Conservation (phyloP, 2,888 invertebrate species). For the Archips crataeganus region DNA sequence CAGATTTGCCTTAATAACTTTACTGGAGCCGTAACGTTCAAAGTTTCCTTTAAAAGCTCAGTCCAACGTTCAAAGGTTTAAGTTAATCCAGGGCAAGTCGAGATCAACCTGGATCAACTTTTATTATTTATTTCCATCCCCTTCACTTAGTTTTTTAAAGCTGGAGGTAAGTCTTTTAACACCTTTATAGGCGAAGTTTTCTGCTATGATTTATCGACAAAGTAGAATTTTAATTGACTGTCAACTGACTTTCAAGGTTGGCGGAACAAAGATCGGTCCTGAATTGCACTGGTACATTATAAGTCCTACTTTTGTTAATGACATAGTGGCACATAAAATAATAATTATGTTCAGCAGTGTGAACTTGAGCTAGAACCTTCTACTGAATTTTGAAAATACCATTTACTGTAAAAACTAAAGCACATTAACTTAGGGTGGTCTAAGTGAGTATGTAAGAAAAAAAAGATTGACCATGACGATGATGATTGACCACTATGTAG, state of each 20-base stretch:
- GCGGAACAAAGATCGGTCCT: too few species aligned
- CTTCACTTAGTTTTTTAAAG: slow-evolving; percentile 41
- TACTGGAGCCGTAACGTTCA: slow-evolving; percentile 46
- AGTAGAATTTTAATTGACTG: neutral
- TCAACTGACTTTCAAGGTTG: neutral
- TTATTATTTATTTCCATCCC: slow-evolving; percentile 64
- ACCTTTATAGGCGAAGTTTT: slow-evolving; percentile 16
- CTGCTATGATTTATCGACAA: slow-evolving; percentile 1
- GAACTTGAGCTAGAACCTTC: too few species aligned
- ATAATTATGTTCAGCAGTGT: too few species aligned
- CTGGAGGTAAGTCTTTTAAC: slow-evolving; percentile 36
- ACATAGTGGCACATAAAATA: neutral
- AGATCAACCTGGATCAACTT: slow-evolving; percentile 64
- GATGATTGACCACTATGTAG: too few species aligned
- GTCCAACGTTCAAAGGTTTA: slow-evolving; percentile 63
- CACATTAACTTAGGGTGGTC: too few species aligned
- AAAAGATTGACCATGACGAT: too few species aligned
- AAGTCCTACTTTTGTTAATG: neutral
- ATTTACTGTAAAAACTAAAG: too few species aligned
- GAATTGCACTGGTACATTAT: neutral
- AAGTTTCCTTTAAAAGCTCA: slow-evolving; percentile 52
- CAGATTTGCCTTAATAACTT: slow-evolving; percentile 41
- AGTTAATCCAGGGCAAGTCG: slow-evolving; percentile 67
- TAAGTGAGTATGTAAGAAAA: too few species aligned
- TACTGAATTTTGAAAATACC: too few species aligned